Evolutionary conservation across 2,888 invertebrate genomes (phyloP), one percentile per base, ranked within the genome.

Genomic region (Alviniconcha strummeri): DNA sequence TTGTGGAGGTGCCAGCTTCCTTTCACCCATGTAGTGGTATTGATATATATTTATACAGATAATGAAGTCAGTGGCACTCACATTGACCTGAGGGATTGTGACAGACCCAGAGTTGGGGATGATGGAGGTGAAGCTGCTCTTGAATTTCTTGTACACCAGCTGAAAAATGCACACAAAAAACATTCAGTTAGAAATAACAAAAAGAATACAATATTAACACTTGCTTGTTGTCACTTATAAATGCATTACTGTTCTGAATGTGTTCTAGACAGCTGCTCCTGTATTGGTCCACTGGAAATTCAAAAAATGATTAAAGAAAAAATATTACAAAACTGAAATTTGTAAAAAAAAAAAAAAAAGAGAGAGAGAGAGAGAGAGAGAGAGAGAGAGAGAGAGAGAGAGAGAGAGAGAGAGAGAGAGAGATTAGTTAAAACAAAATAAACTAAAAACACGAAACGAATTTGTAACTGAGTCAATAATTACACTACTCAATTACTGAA

Each of bases 61-160:
- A 0, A 36, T 36, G 36, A 36, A 36, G 36, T 36, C 36, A 36
- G 36, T 36, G 36, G 4, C 80, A 78, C 95, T 94, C 94, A 97
- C 97, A 94, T 95, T 96, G 83, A 95, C 95, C 78, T 87, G 88
- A 60, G 87, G 83, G 15, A 91, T 77, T 52, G 84, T 86, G 83
- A 90, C 91, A 52, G 96, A 95, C 72, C 96, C 97, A 85, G 96
- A 94, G 94, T 98, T 98, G 93, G 97, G 97, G 90, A 96, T 96
- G 93, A 97, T 96, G n/a, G 98, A 98, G 1, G 97, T 97, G 91
- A 97, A 96, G 9, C 98, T 97, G 87, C 96, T 95, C 83, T 96
- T 94, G 91, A 95, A 96, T 91, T 96, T 96, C 57, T 96, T 95
- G 92, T 96, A 95, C 19, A 96, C 94, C 76, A 98, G 94, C 91